phyloP scores from a whole-genome alignment of 53 echinoderm and acorn worm species.

The Stichopus horrens region DNA sequence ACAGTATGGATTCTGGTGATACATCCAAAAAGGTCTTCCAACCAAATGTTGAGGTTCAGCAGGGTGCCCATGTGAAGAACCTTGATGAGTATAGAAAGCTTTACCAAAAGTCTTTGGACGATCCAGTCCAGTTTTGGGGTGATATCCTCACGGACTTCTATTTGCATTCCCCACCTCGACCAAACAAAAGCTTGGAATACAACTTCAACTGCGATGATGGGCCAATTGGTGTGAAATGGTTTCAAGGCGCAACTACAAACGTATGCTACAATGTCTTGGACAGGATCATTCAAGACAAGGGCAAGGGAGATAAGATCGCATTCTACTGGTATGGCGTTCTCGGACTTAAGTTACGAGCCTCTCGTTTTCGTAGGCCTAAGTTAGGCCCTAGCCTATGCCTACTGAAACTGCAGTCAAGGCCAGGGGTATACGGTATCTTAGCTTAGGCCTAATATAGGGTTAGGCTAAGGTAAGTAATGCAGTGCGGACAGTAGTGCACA shows the following conservation, averaged over 20 bases:
- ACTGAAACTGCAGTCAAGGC: too few relatives aligned
- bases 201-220: constrained; percentile 89
- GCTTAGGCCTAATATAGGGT: too few relatives aligned
- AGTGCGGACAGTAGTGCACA: too few relatives aligned
- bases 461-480: too few relatives aligned
- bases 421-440: too few relatives aligned
- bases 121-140: constrained; percentile 85
- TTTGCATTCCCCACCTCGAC: constrained; percentile 74
- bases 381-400: too few relatives aligned
- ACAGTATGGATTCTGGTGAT: neutral
- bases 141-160: constrained; percentile 85
- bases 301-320: constrained; percentile 84
- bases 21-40: constrained; percentile 33
- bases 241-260: constrained; percentile 91
- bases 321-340: constrained; percentile 81
- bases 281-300: constrained; percentile 78
- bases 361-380: too few relatives aligned
- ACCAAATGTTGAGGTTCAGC: constrained; percentile 76
- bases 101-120: constrained; percentile 81
- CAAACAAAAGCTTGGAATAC: constrained; percentile 71
- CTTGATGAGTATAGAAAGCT: constrained; percentile 76
- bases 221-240: constrained; percentile 81
- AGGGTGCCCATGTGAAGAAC: constrained; percentile 77
- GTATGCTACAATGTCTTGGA: constrained; percentile 98
- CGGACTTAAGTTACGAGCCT: too few relatives aligned